Evolutionary conservation across 2,113 vertebrate species (phyloP), one percentile per base, ranked within the genome.

Genomic region (Lampris megalopsis): DNA sequence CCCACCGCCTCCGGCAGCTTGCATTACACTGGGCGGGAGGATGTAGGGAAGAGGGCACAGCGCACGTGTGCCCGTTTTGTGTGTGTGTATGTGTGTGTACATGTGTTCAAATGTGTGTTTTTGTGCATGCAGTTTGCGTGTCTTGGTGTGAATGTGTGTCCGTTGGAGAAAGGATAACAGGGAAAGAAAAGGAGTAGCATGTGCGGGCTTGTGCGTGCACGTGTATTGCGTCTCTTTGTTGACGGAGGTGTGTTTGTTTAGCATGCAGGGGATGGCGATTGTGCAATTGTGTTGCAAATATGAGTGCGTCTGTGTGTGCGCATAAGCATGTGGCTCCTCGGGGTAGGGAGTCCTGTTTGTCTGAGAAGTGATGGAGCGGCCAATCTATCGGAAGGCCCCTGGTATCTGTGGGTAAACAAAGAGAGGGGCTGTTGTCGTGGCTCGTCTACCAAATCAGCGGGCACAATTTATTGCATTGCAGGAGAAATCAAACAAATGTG

Each of bases 1-100:
- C 75, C 67, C 69, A 57, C 75, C 84, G 82, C 84, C 86, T 82
- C 64, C 75, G 86, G 84, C 75, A 65, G 78, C 65, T 85, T 84
- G 89, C 78, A 77, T 85, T 87, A 84, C 57, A 43, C 70, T 61
- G 10, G 6, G 40, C 43, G 6, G 59, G 5, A 47, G 43, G 43
- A 13, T 9, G 59, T 10, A 6, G 41, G 4, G 40, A 35, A 42
- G 11, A 24, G 59, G 41, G 59, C 13, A 60, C 24, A 56, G 53
- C 24, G 24, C 53, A 56, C 35, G 8, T 52, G 49, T 52, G 49
- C 11, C 9, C 11, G 8, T 52, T 3, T 52, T 5, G 8, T 5
- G 49, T 52, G 49, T 52, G 49, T 11, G 11, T 3, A 5, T 52
- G 49, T 52, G 9, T 52, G 49, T 11, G 49, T 52, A 10, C 11